Evolutionary conservation across 1,140 invertebrate species (phyloP).

Genomic region (Cryptotermes secundus): DNA sequence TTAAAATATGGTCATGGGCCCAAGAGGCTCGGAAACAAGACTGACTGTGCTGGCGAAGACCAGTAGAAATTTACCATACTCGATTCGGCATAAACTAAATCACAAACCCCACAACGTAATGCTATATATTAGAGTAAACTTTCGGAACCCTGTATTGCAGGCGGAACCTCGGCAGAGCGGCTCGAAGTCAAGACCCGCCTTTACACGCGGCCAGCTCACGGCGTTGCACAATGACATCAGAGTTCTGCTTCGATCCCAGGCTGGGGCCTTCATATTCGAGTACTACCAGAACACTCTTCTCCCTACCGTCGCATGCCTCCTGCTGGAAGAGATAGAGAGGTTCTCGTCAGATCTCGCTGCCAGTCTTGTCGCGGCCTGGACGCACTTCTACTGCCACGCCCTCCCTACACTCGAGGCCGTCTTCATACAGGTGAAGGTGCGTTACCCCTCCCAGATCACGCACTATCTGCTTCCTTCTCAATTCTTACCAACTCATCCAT

Average conservation of each 20-base stretch:
- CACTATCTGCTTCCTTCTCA: no score
- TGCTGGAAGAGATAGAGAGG: background rate
- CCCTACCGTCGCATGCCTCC: background rate
- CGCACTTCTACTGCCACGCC: conserved; percentile 33
- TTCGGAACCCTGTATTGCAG: background rate
- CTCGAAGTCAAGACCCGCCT: background rate
- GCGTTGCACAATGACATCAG: conserved; percentile 25
- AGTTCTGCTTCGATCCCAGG: conserved; percentile 26
- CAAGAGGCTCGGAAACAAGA: no score
- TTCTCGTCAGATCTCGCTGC: background rate
- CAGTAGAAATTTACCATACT: no score
- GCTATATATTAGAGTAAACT: no score
- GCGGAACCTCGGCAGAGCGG: background rate
- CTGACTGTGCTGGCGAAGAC: no score
- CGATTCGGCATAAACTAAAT: no score
- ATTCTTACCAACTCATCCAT: no score
- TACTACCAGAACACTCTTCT: conserved; percentile 32
- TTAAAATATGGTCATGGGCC: no score
- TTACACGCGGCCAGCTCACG: background rate
- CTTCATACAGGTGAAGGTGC: conserved; percentile 33
- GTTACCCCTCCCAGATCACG: background rate
- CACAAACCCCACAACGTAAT: no score
- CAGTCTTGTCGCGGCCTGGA: conserved; percentile 24
- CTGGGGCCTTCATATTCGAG: conserved; percentile 34
- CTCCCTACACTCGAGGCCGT: conserved; percentile 29